phyloP scores from a whole-genome alignment of 2,888 invertebrate species.

The Chrysotoxum bicinctum region DNA sequence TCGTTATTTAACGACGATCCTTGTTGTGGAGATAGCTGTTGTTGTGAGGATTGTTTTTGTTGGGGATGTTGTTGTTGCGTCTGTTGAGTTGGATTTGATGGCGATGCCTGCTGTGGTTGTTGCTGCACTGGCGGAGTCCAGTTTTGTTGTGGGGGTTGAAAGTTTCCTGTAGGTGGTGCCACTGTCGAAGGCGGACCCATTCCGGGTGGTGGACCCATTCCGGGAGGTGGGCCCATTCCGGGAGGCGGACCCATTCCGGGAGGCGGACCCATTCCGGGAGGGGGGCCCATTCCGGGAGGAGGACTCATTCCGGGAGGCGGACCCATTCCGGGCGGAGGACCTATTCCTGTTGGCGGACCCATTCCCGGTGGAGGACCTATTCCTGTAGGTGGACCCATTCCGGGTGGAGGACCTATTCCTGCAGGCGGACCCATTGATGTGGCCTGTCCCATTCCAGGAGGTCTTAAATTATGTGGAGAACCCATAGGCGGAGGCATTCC shows the following conservation, averaged over 20 bases:
- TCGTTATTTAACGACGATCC: slow-evolving; percentile 76
- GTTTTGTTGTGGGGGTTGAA: slow-evolving; percentile 55
- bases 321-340: slow-evolving; percentile 36
- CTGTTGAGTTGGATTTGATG: background rate
- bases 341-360: slow-evolving; percentile 34
- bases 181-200: slow-evolving; percentile 36
- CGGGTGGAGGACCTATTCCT: background rate
- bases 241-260: slow-evolving; percentile 42
- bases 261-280: slow-evolving; percentile 37
- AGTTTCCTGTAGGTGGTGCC: background rate
- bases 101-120: slow-evolving; percentile 31
- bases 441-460: slow-evolving; percentile 37
- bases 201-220: slow-evolving; percentile 39
- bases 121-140: slow-evolving; percentile 61
- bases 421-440: slow-evolving; percentile 11
- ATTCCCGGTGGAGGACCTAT: slow-evolving; percentile 48
- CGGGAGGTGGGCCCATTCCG: slow-evolving; percentile 45
- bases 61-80: slow-evolving; percentile 37
- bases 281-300: slow-evolving; percentile 42
- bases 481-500: slow-evolving; percentile 57
- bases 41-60: slow-evolving; percentile 67
- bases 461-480: slow-evolving; percentile 37
- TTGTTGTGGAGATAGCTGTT: slow-evolving; percentile 29
- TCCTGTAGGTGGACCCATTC: slow-evolving; percentile 34
- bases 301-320: slow-evolving; percentile 6